A percentile compares a stretch with the other conserved stretches of the same genome.
Conservation (phyloP, 2,797 vertebrate genomes). For the Momotus momota region DNA sequence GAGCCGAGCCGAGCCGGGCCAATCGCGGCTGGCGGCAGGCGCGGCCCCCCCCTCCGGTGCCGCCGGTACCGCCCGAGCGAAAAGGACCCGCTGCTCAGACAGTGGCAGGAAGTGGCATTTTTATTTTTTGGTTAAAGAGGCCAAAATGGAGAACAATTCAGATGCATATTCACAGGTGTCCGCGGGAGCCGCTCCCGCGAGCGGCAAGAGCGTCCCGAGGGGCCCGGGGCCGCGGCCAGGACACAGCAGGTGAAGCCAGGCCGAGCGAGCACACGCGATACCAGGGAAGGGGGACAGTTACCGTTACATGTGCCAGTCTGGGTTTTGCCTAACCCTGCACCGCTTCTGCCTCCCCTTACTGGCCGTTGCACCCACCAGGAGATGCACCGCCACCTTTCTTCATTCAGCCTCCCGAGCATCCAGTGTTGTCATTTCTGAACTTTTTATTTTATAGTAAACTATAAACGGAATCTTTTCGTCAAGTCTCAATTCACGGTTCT, state of each 20-base stretch:
- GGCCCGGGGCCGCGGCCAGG: background rate
- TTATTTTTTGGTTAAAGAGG: background rate
- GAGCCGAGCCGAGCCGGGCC: background rate
- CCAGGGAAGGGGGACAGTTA: background rate
- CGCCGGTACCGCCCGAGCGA: no score
- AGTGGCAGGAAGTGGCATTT: background rate
- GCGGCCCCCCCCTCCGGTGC: no score
- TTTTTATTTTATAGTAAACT: background rate
- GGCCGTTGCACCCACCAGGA: no score
- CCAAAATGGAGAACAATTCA: background rate
- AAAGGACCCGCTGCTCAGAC: background rate
- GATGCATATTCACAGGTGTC: background rate
- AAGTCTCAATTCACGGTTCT: background rate
- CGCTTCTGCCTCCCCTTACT: fast-evolving
- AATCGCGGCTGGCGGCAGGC: conserved; percentile 15
- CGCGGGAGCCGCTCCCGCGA: fast-evolving
- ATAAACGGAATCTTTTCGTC: background rate
- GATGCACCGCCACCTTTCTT: background rate
- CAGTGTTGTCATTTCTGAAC: background rate
- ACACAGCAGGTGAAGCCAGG: background rate
- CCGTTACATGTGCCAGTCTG: fast-evolving
- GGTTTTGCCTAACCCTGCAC: background rate
- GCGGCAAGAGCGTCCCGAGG: background rate
- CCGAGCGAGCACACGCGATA: background rate
- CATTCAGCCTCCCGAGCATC: background rate